Conservation (phyloP, 2,797 vertebrate species). For the Aulostomus chinensis region DNA sequence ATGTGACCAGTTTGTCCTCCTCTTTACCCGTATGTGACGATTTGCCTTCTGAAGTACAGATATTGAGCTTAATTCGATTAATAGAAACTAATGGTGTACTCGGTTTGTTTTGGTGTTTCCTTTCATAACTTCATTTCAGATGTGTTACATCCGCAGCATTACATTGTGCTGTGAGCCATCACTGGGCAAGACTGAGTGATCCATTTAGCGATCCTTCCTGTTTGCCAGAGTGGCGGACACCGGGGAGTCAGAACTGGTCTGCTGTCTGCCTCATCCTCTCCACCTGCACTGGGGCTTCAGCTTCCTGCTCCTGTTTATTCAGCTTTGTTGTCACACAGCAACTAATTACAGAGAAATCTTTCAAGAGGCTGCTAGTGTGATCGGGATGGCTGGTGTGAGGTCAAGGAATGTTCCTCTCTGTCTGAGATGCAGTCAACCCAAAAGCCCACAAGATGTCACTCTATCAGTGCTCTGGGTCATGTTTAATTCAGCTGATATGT, state of each 20-base stretch:
- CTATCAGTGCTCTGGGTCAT: slow-evolving; percentile 31
- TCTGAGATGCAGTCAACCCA: slow-evolving; percentile 17
- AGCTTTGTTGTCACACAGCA: slow-evolving; percentile 61
- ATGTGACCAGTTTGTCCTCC: slow-evolving; percentile 34
- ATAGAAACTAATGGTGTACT: no score
- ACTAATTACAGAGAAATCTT: slow-evolving; percentile 32
- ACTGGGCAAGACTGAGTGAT: slow-evolving; percentile 34
- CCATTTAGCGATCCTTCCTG: slow-evolving; percentile 70
- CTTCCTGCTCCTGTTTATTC: slow-evolving; percentile 80
- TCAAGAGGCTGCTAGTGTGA: slow-evolving; percentile 18
- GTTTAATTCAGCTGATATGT: slow-evolving; percentile 2
- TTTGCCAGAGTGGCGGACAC: slow-evolving; percentile 52
- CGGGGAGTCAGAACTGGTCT: slow-evolving; percentile 53
- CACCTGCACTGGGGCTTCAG: slow-evolving; percentile 69
- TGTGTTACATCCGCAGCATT: slow-evolving; percentile 31
- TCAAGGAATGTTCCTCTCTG: slow-evolving; percentile 34
- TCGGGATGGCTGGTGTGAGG: slow-evolving; percentile 48
- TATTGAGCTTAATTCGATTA: slow-evolving; percentile 1
- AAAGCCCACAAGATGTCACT: slow-evolving; percentile 68
- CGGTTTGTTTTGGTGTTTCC: no score
- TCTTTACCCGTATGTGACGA: slow-evolving; percentile 11
- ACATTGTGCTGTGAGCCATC: slow-evolving; percentile 20
- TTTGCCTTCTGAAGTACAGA: slow-evolving; percentile 15
- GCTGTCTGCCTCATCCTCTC: slow-evolving; percentile 53
- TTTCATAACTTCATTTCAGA: no score